These are phyloP conservation scores for Psephotus haematonotus DNA, from an alignment of 2,113 vertebrate species.

Conservation along the genomic window DNA sequence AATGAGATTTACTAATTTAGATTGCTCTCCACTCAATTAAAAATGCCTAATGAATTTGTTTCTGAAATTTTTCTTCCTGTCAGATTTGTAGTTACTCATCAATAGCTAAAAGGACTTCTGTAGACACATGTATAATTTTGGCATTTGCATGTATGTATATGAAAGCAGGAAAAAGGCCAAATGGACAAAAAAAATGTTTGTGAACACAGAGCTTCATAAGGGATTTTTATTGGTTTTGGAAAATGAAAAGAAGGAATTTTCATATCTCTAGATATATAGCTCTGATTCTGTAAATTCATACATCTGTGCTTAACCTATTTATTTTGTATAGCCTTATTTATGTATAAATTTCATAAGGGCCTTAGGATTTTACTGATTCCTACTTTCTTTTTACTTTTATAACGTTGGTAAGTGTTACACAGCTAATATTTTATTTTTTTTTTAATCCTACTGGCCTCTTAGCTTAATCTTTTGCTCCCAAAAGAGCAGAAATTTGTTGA, in stretches of 20 bases:
- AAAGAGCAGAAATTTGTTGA: neutral
- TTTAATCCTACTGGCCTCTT: neutral
- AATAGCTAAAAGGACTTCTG: neutral
- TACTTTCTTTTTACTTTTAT: neutral
- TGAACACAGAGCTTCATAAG: neutral
- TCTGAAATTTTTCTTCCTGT: neutral
- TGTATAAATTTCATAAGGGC: neutral
- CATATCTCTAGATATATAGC: neutral
- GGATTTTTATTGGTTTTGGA: neutral
- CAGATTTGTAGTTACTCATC: neutral
- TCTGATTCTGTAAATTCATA: neutral
- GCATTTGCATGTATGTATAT: accelerated
- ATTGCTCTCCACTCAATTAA: neutral
- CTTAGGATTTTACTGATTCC: neutral
- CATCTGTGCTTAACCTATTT: neutral
- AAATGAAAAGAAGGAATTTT: neutral
- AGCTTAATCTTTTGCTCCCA: neutral
- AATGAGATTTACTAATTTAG: neutral
- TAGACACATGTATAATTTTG: neutral
- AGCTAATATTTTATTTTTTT: neutral
- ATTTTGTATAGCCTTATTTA: neutral
- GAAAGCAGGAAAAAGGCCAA: neutral
- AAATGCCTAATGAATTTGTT: neutral
- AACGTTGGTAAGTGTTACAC: neutral
- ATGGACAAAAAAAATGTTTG: neutral